Conservation (phyloP, 2,888 invertebrate species). For the Leistus spinibarbis region DNA sequence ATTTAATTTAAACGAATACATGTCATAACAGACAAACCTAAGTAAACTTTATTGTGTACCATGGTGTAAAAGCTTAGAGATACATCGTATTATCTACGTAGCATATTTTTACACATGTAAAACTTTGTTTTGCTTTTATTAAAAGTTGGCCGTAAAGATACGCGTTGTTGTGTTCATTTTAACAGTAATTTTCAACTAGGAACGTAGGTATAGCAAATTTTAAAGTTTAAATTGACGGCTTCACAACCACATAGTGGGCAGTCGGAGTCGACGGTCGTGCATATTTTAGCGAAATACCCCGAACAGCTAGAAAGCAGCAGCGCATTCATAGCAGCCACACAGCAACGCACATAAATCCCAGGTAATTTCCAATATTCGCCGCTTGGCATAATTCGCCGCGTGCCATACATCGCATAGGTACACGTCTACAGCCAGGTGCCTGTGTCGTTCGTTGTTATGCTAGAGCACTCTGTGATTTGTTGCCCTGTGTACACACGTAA, state of each 20-base stretch:
- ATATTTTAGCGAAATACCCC: constrained; percentile 1
- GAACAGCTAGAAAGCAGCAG: not conserved
- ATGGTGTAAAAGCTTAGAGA: not conserved
- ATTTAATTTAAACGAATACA: not conserved
- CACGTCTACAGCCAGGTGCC: not conserved
- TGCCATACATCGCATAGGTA: not conserved
- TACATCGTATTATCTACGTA: not conserved
- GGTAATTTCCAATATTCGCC: constrained; percentile 4
- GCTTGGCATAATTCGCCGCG: not conserved
- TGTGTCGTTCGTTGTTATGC: not conserved
- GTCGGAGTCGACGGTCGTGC: not conserved
- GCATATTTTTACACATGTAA: not conserved
- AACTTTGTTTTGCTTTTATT: not conserved
- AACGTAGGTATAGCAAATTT: not conserved
- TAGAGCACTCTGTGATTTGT: not conserved
- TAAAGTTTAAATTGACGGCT: constrained; percentile 3
- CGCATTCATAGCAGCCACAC: not conserved
- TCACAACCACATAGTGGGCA: not conserved
- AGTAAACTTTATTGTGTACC: not conserved
- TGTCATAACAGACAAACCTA: not conserved
- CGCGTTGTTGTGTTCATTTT: not conserved
- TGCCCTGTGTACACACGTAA: not conserved
- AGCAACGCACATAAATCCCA: not conserved
- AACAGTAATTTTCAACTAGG: not conserved
- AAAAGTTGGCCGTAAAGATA: not conserved